Evolutionary conservation across 1,140 invertebrate species (phyloP).

Genomic region (Aphelenchoides fujianensis): DNA sequence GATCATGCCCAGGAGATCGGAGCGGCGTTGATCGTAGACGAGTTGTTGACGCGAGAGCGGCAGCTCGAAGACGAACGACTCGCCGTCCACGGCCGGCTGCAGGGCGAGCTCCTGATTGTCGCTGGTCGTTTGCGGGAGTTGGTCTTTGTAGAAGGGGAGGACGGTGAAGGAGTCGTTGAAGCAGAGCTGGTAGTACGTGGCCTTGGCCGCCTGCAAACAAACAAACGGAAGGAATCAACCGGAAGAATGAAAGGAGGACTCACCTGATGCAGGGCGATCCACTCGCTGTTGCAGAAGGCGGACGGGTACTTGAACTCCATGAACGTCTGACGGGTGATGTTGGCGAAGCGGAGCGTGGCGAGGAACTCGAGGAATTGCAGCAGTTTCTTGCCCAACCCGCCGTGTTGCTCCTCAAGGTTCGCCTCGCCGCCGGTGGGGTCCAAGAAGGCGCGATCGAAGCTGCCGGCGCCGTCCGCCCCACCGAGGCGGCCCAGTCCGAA

Average conservation of each 20-base stretch:
- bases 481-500: background rate
- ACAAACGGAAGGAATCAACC: conserved; percentile 20
- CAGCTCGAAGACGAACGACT: conserved; percentile 48
- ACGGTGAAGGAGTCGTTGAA: conserved; percentile 42
- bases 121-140: conserved; percentile 11
- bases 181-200: conserved; percentile 43
- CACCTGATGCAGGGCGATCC: conserved; percentile 34
- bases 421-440: background rate
- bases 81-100: conserved; percentile 30
- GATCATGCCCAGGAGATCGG: conserved; percentile 22
- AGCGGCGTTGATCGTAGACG: conserved; percentile 33
- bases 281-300: conserved; percentile 28
- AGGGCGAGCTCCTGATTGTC: conserved; percentile 2
- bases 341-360: conserved; percentile 34
- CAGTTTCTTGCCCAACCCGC: conserved; percentile 43
- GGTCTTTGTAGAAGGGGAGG: conserved; percentile 35
- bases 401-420: conserved; percentile 38
- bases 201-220: conserved; percentile 46
- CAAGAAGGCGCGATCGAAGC: background rate
- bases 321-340: conserved; percentile 32
- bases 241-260: background rate
- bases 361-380: conserved; percentile 40
- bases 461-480: background rate
- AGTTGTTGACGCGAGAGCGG: conserved; percentile 21
- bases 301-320: conserved; percentile 28